Evolutionary conservation across 2,797 vertebrate species (phyloP), one percentile per base, ranked within the genome.

Genomic region (Mycteria americana): DNA sequence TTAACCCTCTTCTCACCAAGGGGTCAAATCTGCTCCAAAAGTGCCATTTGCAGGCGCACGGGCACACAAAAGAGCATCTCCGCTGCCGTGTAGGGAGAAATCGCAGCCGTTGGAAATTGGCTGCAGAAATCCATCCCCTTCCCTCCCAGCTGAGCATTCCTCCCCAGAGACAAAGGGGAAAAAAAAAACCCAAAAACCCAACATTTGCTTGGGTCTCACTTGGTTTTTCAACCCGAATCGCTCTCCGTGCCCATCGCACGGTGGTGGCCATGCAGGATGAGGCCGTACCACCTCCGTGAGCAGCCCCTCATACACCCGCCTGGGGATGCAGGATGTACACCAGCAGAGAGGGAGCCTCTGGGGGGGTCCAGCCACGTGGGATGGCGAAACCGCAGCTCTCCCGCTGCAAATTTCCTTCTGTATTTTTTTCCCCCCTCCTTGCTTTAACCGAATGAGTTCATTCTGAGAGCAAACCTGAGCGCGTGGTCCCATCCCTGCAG

Each of bases 401-500:
- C 35, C 1, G 0, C 51, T 21, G 30, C 43, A 4, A 9, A 54
- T 22, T 18, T 2, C 37, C 41, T 37, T 37, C 57, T 18, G 1
- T 1, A 0, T 27, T 43, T 45, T 60, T 18, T 63, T 4, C 39
- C 37, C 37, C 10, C 2, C 28, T 2, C 24, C 16, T 54, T n/a
- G 3, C 41, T 74, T 69, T 15, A 57, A 65, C 18, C 12, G 0
- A 53, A 43, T 0, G 1, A 22, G 31, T 8, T 60, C 5, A 1
- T 0, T 6, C 27, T 2, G 35, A 62, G 48, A 24, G 5, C 37
- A 74, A 85, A 50, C 37, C 6, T 39, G 37, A 7, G 1, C 0
- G 0, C 5, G 0, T 1, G 48, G 17, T 64, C 27, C 57, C 54
- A 4, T 92, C 93, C 72, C 91, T 7, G 21, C 98, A 99, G 99